These are phyloP conservation scores for Tichodroma muraria DNA, from an alignment of 2,113 vertebrate genomes.

Conservation along the genomic window DNA sequence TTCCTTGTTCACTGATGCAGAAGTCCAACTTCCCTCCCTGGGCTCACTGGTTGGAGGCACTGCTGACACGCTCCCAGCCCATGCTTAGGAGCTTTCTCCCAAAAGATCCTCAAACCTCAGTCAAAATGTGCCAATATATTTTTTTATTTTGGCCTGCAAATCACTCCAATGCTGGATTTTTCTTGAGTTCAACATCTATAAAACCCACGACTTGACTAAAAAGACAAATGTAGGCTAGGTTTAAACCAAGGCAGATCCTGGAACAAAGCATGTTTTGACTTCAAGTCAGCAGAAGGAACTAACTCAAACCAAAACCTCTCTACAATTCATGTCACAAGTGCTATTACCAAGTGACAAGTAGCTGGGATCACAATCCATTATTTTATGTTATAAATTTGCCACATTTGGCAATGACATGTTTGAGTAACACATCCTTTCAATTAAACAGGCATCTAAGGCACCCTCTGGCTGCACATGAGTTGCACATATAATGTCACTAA, in stretches of 20 bases:
- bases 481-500: neutral
- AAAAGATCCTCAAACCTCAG: neutral
- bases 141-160: neutral
- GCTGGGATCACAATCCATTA: neutral
- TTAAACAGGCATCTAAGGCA: neutral
- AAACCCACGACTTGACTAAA: neutral
- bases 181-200: neutral
- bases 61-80: neutral
- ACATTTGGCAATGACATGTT: neutral
- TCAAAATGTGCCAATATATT: neutral
- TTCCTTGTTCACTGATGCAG: neutral
- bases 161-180: neutral
- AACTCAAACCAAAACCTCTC: neutral
- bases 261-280: neutral
- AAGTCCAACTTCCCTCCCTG: neutral
- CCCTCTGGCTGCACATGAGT: neutral
- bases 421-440: neutral
- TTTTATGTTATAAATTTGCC: neutral
- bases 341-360: neutral
- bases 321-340: neutral
- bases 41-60: neutral
- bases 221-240: neutral
- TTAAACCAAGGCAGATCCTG: neutral
- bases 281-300: neutral
- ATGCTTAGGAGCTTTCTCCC: neutral